Conservation (phyloP, 2,888 invertebrate species). For the Acanthopleura granulata region DNA sequence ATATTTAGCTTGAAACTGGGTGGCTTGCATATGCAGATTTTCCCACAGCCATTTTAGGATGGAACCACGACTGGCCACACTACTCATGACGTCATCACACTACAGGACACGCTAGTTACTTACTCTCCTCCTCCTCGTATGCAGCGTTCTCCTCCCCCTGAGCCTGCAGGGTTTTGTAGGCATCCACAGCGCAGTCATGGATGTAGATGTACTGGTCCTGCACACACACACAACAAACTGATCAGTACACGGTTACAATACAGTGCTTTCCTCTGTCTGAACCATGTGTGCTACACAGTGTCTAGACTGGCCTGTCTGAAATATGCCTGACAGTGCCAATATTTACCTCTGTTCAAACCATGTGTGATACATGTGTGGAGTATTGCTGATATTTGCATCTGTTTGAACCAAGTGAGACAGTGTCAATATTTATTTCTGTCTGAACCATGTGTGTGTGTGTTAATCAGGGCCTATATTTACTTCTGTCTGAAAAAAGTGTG, state of each 20-base stretch:
- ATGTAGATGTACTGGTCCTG: constrained; percentile 74
- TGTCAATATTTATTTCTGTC: constrained; percentile 72
- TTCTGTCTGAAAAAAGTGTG: no score
- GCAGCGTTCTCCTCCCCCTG: not conserved
- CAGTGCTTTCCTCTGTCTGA: no score
- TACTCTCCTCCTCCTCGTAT: constrained; percentile 6
- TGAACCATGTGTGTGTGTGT: constrained; percentile 79
- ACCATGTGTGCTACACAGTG: no score
- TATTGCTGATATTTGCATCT: no score
- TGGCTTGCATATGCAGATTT: no score
- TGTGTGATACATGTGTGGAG: constrained; percentile 72
- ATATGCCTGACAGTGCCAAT: constrained; percentile 66
- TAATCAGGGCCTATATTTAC: no score
- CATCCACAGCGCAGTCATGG: constrained; percentile 70
- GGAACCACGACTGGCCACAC: no score
- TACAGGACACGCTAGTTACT: not conserved
- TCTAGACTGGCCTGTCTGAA: constrained; percentile 72
- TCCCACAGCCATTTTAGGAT: no score
- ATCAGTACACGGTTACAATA: no score
- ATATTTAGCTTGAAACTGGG: no score
- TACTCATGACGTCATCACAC: no score
- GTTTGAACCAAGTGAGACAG: no score
- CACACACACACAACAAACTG: not conserved
- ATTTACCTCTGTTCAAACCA: constrained; percentile 80
- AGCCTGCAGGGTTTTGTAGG: not conserved